Base-by-base conservation (phyloP, 2,888 invertebrate genomes). In the Parnassius orleans region DNA sequence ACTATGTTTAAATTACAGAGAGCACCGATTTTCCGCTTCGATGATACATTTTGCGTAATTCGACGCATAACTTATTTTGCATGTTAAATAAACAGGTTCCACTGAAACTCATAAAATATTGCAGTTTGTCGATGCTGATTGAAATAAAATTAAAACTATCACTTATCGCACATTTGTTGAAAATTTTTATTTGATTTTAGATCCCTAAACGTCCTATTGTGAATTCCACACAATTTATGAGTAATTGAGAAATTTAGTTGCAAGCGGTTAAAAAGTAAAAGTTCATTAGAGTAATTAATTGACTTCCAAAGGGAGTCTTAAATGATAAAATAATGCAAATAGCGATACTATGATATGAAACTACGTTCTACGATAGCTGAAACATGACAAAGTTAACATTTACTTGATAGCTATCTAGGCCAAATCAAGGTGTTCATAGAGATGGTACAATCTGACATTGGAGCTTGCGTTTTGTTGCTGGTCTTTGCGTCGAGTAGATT, bases 401-500 rank as follows among this genome's bases (percentile, higher is more conserved):
- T 33, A 33, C 2, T 14, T 53, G 33, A 42, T n/a, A 54, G n/a
- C 44, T 14, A 14, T 1, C 10, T 14, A 15, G 19, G 19, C 5
- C 43, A 54, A 44, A n/a, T 42, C 11, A 42, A 12, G n/a, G 15
- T 11, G 2, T 19, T 54, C 10, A 19, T 33, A 15, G n/a, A 43
- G 53, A 43, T 48, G 48, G 41, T 43, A 42, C 9, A 66, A 72
- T 69, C 76, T 77, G 79, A 80, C 77, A 72, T 78, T 78, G 80
- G 76, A 80, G 78, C 79, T 75, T 68, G 62, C 61, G 63, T 72
- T 78, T 81, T 83, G 87, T 84, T 84, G 88, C 83, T 84, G 81
- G 84, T 80, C 71, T 72, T 75, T 70, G 73, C 80, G 79, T 79
- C 79, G 69, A 69, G 77, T 90, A 90, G 88, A 73, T 59, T 84